phyloP scores from a whole-genome alignment of 2,113 vertebrate genomes.

The Varanus komodoensis region DNA sequence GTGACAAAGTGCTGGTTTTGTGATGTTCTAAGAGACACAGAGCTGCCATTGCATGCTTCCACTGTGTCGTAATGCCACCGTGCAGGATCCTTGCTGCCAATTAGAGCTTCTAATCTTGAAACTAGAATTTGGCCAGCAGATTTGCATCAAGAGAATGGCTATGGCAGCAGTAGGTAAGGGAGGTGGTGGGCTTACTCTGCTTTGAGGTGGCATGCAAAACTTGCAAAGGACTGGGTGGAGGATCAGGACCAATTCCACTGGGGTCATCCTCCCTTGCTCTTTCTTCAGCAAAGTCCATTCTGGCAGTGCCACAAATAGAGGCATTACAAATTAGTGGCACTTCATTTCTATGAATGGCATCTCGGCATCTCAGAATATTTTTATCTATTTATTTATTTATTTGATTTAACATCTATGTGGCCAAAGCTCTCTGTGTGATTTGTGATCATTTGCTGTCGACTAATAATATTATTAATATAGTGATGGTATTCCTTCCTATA shows the following conservation, averaged over 20 bases:
- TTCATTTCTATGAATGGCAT: not conserved
- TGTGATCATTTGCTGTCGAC: too few relatives aligned
- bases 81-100: not conserved
- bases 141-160: conserved; percentile 10
- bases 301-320: rapidly evolving
- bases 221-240: not conserved
- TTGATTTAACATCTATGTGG: too few relatives aligned
- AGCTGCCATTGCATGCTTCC: not conserved
- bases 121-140: conserved; percentile 17
- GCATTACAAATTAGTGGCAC: not conserved
- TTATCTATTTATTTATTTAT: not conserved
- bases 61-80: not conserved
- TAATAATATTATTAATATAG: not conserved
- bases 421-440: too few relatives aligned
- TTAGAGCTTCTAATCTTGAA: conserved; percentile 28
- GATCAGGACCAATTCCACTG: not conserved
- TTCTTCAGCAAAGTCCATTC: not conserved
- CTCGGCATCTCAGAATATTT: not conserved
- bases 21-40: not conserved
- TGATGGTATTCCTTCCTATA: too few relatives aligned
- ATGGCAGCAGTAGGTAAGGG: too few relatives aligned
- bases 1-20: too few relatives aligned
- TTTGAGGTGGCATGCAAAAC: not conserved
- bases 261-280: not conserved
- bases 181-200: not conserved